Conservation (phyloP, 2,888 invertebrate genomes). For the Empis livida region DNA sequence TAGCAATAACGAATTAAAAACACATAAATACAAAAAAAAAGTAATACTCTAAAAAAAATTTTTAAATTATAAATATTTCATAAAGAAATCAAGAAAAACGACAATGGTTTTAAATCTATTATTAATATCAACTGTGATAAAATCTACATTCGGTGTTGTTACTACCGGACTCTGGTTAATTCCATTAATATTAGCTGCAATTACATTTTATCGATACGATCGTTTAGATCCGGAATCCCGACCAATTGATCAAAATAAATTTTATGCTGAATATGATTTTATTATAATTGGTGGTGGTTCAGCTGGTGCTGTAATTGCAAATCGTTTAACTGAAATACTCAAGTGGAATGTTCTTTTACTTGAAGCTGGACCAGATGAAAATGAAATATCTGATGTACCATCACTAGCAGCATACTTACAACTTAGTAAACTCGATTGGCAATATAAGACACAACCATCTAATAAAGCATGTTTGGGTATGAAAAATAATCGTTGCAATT, state of each 20-base stretch:
- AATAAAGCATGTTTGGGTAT: conserved; percentile 69
- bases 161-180: conserved; percentile 75
- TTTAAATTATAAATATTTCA: background rate
- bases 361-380: conserved; percentile 79
- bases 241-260: conserved; percentile 53
- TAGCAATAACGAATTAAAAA: background rate
- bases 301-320: conserved; percentile 81
- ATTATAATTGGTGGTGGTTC: conserved; percentile 77
- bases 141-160: conserved; percentile 56
- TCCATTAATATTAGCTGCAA: conserved; percentile 67
- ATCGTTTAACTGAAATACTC: conserved; percentile 60
- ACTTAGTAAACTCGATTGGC: conserved; percentile 76
- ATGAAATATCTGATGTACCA: conserved; percentile 78
- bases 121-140: conserved; percentile 63
- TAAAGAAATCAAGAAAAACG: conserved; percentile 12
- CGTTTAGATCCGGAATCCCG: conserved; percentile 68
- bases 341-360: conserved; percentile 66
- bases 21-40: background rate
- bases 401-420: conserved; percentile 78
- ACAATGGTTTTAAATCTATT: conserved; percentile 65
- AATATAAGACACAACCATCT: conserved; percentile 77
- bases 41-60: background rate
- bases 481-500: conserved; percentile 69
- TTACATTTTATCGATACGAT: conserved; percentile 69
- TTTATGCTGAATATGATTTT: conserved; percentile 68